Conservation (phyloP, 2,113 vertebrate genomes). For the Ariopsis seemanni region DNA sequence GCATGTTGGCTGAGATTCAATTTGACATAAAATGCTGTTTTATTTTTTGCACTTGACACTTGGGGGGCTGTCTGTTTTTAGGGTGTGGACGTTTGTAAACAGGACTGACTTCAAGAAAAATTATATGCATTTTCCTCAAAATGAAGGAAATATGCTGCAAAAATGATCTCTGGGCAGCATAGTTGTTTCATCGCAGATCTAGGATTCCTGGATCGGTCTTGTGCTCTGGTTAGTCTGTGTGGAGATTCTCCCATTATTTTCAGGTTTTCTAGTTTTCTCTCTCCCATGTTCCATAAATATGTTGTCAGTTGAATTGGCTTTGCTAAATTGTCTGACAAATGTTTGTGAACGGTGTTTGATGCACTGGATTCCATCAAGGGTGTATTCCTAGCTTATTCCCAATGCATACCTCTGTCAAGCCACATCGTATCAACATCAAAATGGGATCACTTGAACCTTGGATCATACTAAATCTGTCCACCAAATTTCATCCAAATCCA, state of each 20-base stretch:
- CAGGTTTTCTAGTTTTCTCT: not conserved
- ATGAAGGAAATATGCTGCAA: not conserved
- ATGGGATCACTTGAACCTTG: no score
- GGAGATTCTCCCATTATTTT: not conserved
- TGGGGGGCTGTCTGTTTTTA: not conserved
- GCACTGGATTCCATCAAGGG: not conserved
- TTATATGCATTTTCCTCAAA: not conserved
- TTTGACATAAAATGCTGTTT: not conserved
- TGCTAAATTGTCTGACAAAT: not conserved
- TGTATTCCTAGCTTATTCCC: not conserved
- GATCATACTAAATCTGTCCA: no score
- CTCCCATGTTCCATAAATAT: not conserved
- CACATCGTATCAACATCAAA: no score
- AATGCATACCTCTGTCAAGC: not conserved
- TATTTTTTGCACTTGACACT: not conserved
- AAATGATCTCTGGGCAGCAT: not conserved
- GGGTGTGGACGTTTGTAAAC: not conserved
- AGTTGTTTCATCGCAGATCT: not conserved
- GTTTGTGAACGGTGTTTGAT: not conserved
- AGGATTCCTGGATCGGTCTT: not conserved
- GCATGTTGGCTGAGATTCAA: not conserved
- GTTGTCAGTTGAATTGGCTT: not conserved
- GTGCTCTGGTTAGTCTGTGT: not conserved
- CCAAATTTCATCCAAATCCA: no score
- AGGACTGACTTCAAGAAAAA: not conserved